A percentile compares a stretch with the other conserved stretches of the same genome.
Conservation (phyloP, 2,888 invertebrate species). For the Tuta absoluta region DNA sequence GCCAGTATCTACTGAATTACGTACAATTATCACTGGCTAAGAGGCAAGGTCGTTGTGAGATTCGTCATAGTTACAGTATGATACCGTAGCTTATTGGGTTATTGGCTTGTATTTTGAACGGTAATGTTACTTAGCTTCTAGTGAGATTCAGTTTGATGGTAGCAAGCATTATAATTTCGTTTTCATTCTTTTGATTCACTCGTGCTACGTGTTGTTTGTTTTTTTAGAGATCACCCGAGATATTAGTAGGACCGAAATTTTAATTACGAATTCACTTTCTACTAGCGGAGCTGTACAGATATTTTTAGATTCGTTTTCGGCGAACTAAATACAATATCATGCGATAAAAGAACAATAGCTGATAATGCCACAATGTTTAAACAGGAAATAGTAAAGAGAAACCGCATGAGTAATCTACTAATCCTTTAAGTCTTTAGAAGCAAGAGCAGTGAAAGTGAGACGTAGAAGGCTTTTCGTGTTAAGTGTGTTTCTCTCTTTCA, state of each 20-base stretch:
- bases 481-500: slow-evolving; percentile 5
- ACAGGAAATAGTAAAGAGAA: slow-evolving; percentile 41
- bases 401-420: slow-evolving; percentile 39
- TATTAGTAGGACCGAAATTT: background rate
- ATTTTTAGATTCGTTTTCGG: background rate
- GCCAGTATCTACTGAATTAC: slow-evolving; percentile 37
- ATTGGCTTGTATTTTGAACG: background rate
- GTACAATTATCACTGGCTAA: slow-evolving; percentile 44
- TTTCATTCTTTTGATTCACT: background rate
- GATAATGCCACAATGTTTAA: slow-evolving; percentile 32
- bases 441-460: slow-evolving; percentile 41
- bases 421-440: slow-evolving; percentile 16
- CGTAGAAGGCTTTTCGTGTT: slow-evolving; percentile 53
- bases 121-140: background rate
- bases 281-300: background rate
- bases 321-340: background rate
- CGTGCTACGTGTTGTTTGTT: background rate
- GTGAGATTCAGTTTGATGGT: background rate
- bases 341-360: background rate
- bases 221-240: slow-evolving; percentile 2
- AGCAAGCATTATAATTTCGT: background rate
- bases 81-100: slow-evolving; percentile 4
- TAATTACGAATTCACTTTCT: background rate
- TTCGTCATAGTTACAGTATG: slow-evolving; percentile 34
- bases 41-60: slow-evolving; percentile 44